phyloP scores from a whole-genome alignment of 2,797 vertebrate species.

The Huso huso region DNA sequence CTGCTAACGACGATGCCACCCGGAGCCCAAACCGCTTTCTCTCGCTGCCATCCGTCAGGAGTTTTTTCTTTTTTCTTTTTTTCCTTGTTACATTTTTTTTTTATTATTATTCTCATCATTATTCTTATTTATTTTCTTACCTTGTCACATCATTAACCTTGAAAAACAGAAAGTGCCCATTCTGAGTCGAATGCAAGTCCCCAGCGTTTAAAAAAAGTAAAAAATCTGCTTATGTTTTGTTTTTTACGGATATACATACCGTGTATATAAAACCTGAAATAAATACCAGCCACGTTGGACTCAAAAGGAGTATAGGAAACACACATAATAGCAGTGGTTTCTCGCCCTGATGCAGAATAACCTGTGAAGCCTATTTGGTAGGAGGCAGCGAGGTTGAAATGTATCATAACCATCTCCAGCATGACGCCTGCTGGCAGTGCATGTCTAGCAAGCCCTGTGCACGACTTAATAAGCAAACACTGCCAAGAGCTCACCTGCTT shows the following conservation, averaged over 20 bases:
- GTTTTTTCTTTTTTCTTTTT: conserved; percentile 22
- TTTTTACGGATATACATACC: too few species aligned
- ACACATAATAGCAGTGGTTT: too few species aligned
- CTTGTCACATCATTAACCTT: conserved; percentile 29
- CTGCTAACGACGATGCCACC: conserved; percentile 25
- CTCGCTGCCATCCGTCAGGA: conserved; percentile 19
- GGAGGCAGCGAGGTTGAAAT: too few species aligned
- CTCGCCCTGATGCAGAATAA: too few species aligned
- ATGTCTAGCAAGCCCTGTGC: neutral
- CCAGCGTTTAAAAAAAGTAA: neutral
- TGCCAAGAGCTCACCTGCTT: neutral
- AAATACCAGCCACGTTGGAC: too few species aligned
- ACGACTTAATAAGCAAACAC: neutral
- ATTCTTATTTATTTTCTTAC: conserved; percentile 29
- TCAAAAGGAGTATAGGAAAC: too few species aligned
- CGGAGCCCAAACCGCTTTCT: conserved; percentile 14
- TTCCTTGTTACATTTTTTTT: conserved; percentile 8
- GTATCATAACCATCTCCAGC: too few species aligned
- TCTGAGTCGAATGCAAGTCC: neutral
- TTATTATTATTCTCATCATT: neutral
- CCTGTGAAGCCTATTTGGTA: too few species aligned
- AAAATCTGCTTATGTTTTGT: too few species aligned
- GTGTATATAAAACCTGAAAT: too few species aligned
- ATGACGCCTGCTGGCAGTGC: too few species aligned
- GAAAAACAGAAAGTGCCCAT: neutral